Evolutionary conservation across 2,797 vertebrate species (phyloP).

Genomic region (Tapirus indicus): DNA sequence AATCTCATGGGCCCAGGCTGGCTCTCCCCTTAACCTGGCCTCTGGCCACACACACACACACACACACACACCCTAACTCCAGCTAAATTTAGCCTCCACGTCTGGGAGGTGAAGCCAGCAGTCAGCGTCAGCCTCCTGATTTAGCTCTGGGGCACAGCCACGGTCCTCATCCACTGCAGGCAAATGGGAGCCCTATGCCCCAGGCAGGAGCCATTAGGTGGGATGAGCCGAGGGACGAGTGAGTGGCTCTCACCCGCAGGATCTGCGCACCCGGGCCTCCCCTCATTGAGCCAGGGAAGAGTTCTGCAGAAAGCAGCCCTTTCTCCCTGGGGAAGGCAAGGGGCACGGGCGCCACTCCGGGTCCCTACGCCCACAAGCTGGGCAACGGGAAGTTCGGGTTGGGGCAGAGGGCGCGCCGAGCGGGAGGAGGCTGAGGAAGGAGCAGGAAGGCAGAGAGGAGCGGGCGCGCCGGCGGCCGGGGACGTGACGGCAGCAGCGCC

Average conservation of each 20-base stretch:
- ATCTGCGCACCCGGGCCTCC: neutral
- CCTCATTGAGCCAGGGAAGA: neutral
- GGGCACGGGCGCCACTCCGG: neutral
- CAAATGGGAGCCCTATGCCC: constrained; percentile 7
- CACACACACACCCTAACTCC: neutral
- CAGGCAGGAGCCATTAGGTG: neutral
- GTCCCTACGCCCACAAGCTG: constrained; percentile 11
- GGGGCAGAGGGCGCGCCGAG: neutral
- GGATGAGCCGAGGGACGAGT: neutral
- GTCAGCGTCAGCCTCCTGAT: constrained; percentile 72
- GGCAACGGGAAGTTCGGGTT: neutral
- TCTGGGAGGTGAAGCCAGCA: constrained; percentile 59
- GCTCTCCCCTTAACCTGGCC: constrained; percentile 11
- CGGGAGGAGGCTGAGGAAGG: constrained; percentile 18
- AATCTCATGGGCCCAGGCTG: neutral
- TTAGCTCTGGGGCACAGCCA: constrained; percentile 65
- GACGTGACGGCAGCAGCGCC: constrained; percentile 70
- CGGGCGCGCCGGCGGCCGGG: neutral
- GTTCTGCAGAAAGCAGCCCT: neutral
- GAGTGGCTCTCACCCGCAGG: neutral
- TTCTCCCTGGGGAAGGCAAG: neutral
- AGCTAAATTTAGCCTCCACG: constrained; percentile 76
- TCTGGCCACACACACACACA: neutral
- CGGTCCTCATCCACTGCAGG: neutral
- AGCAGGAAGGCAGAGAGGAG: neutral